Evolutionary conservation across 2,113 vertebrate genomes (phyloP).

Genomic region (Microtus ochrogaster): DNA sequence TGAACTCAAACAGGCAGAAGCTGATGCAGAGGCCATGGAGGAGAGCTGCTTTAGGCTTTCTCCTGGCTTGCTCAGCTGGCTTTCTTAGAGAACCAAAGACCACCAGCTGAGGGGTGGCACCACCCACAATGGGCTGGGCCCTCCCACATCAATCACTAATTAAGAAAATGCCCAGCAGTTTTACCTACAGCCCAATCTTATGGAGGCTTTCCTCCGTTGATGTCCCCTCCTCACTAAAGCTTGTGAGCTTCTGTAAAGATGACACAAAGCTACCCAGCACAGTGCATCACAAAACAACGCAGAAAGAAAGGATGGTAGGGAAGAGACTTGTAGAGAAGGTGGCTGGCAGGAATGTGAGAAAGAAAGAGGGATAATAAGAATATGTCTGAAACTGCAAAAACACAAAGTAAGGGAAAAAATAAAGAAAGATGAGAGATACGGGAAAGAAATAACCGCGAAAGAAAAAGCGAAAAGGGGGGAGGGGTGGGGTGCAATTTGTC

Average conservation of each 20-base stretch:
- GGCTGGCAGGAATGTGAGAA: not conserved
- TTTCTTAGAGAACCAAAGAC: not conserved
- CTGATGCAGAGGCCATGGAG: not conserved
- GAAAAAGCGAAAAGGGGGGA: not conserved
- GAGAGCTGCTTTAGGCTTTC: not conserved
- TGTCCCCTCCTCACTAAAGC: too few species aligned
- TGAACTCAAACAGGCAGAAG: not conserved
- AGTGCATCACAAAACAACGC: not conserved
- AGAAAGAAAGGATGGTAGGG: too few species aligned
- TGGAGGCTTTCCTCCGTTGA: not conserved
- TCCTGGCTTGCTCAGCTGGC: not conserved
- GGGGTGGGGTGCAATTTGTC: conserved; percentile 57
- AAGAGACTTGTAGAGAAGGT: not conserved
- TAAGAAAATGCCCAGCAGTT: not conserved
- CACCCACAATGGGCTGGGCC: not conserved
- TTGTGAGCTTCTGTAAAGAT: not conserved
- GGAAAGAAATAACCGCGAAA: fast-evolving
- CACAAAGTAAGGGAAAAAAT: not conserved
- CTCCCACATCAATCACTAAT: not conserved
- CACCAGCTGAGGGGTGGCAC: not conserved
- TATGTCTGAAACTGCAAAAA: not conserved
- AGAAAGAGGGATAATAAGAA: not conserved
- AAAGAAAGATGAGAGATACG: not conserved
- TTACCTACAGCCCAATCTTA: not conserved
- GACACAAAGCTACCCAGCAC: not conserved